Base-by-base conservation (phyloP, 2,888 invertebrate genomes). In the Brenthis ino region DNA sequence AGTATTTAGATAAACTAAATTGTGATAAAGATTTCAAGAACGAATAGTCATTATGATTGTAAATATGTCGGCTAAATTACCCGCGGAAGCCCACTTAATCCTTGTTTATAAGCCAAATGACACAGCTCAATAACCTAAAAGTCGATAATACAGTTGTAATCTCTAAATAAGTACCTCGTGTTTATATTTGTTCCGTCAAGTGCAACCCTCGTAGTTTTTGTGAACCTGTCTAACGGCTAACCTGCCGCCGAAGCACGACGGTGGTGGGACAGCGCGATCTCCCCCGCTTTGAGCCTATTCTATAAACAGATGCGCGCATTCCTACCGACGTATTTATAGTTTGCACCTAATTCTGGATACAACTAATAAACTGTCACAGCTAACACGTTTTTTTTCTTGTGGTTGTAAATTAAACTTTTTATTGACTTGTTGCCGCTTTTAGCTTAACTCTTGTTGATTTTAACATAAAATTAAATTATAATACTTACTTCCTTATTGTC, bases 271-370 rank as follows among this genome's bases (percentile, higher is more conserved):
- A 56, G 66, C 78, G 78, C 78, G 77, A 66, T 80, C 83, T 84
- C 90, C 85, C 90, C 86, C 89, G 86, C 87, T 80, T 85, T 76
- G 84, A 79, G 76, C 75, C 78, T 75, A 76, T 82, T 82, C 89
- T 91, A 90, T 87, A 88, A 90, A 87, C 89, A 88, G 89, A 85
- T 83, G 86, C 79, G 82, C 89, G 83, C 90, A 91, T 91, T 90
- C 91, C 89, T 77, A 75, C 74, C 71, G 66, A 16, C 73, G 67
- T 91, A 90, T 88, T 88, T 88, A 82, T 88, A 86, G 84, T 79
- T 65, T 71, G 74, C 74, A 80, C 82, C 89, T 91, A 91, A 90
- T 86, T 89, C 83, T 84, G 88, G 87, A 87, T 75, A 79, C 68
- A 63, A 68, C 83, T 77, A 76, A 78, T 79, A 76, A 77, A 74